Percentiles rank a stretch among this genome's conserved stretches.
These are phyloP conservation scores for Steromphala cineraria DNA, from an alignment of 2,888 invertebrate genomes.

Conservation along the genomic window DNA sequence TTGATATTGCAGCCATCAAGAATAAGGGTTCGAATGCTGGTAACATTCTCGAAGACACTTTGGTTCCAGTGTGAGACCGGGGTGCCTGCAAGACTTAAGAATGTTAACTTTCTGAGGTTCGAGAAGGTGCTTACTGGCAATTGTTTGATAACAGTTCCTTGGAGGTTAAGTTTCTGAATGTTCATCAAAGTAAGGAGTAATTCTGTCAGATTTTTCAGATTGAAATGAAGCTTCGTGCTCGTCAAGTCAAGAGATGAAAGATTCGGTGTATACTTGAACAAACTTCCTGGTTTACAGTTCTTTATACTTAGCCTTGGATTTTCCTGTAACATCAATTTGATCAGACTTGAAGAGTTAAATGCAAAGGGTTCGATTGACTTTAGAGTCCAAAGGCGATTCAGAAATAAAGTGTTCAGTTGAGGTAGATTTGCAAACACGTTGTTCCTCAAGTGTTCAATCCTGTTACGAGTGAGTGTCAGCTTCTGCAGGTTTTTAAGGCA, in stretches of 20 bases:
- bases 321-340: not conserved
- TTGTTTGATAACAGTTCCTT: not conserved
- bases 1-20: conserved; percentile 4
- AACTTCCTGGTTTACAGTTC: not conserved
- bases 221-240: not conserved
- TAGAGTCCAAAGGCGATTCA: not conserved
- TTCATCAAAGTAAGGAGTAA: not conserved
- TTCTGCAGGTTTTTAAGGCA: conserved; percentile 12
- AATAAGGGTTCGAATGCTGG: not conserved
- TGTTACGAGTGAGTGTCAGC: not conserved
- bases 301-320: not conserved
- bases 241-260: not conserved
- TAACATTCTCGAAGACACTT: not conserved
- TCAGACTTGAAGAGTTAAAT: conserved; percentile 7
- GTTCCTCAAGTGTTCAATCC: not conserved
- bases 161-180: not conserved
- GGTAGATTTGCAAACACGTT: conserved; percentile 10
- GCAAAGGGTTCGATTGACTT: not conserved
- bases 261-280: not conserved
- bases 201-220: not conserved
- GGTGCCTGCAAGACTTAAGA: not conserved
- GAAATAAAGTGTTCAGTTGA: not conserved
- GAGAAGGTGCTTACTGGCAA: not conserved
- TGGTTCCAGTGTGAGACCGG: not conserved
- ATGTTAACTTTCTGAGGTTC: not conserved